Evolutionary conservation across 1,140 invertebrate genomes (phyloP).

Genomic region (Colletes latitarsis): DNA sequence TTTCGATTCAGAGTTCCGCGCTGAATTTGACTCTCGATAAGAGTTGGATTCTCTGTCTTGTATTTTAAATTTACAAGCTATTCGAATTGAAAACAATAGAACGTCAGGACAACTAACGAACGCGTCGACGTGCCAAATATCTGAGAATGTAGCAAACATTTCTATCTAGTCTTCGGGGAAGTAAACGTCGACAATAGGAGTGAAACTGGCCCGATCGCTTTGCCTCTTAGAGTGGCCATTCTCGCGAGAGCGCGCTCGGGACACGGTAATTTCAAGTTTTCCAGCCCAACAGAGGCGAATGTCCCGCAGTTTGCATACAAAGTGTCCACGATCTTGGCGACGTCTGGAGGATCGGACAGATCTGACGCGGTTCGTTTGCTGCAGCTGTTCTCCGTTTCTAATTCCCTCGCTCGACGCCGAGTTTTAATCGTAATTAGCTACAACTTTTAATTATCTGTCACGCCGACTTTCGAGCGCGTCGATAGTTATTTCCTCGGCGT

Average conservation of each 20-base stretch:
- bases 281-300: not conserved
- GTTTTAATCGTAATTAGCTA: constrained; percentile 53
- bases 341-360: not conserved
- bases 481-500: not conserved
- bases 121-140: too few relatives aligned
- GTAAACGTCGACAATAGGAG: too few relatives aligned
- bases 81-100: too few relatives aligned
- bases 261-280: constrained; percentile 9
- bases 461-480: not conserved
- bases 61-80: too few relatives aligned
- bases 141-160: too few relatives aligned
- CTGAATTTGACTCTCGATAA: too few relatives aligned
- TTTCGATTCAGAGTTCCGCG: too few relatives aligned
- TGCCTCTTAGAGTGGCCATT: not conserved
- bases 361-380: not conserved
- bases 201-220: not conserved
- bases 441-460: constrained; percentile 50
- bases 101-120: too few relatives aligned
- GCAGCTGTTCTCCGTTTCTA: not conserved
- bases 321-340: not conserved
- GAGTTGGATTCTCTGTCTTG: too few relatives aligned
- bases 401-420: not conserved
- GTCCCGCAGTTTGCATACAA: constrained; percentile 5
- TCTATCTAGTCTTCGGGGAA: too few relatives aligned
- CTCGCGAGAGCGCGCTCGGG: not conserved